Percentiles rank a stretch among this genome's conserved stretches.
Conservation (phyloP, 2,797 vertebrate genomes). For the Perodicticus potto region DNA sequence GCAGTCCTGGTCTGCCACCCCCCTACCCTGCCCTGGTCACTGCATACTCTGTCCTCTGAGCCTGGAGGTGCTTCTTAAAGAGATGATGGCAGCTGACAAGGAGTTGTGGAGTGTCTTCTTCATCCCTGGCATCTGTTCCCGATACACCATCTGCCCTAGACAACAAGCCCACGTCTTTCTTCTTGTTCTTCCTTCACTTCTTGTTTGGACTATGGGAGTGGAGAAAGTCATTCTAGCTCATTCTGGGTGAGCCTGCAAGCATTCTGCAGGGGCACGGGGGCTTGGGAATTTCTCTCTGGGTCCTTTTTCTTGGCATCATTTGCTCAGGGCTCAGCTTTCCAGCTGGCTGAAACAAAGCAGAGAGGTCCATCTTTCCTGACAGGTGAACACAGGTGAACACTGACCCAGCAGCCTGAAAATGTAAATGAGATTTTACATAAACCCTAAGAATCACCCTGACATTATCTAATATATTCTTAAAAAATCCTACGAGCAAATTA, state of each 20-base stretch:
- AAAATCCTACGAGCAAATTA: neutral
- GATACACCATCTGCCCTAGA: conserved; percentile 69
- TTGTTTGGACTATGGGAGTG: neutral
- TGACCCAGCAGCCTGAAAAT: neutral
- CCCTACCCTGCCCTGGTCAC: neutral
- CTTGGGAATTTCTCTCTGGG: rapidly evolving
- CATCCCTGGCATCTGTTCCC: conserved; percentile 64
- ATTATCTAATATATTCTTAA: neutral
- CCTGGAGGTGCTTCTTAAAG: neutral
- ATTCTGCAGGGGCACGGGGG: neutral
- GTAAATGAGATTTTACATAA: neutral
- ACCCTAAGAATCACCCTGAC: neutral
- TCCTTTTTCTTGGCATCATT: too few relatives aligned
- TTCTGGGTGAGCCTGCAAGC: rapidly evolving
- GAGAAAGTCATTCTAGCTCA: neutral
- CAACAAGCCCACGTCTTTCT: conserved; percentile 69
- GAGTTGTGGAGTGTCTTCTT: conserved; percentile 53
- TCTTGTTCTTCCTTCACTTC: conserved; percentile 6
- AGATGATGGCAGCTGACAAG: neutral
- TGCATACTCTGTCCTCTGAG: neutral
- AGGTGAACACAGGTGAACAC: neutral
- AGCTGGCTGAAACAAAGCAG: rapidly evolving
- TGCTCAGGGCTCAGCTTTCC: neutral
- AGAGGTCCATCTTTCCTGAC: neutral
- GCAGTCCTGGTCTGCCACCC: rapidly evolving